A percentile compares a stretch with the other conserved stretches of the same genome.
These are phyloP conservation scores for Vesta saturnalis DNA, from an alignment of 2,888 invertebrate species.

Conservation along the genomic window DNA sequence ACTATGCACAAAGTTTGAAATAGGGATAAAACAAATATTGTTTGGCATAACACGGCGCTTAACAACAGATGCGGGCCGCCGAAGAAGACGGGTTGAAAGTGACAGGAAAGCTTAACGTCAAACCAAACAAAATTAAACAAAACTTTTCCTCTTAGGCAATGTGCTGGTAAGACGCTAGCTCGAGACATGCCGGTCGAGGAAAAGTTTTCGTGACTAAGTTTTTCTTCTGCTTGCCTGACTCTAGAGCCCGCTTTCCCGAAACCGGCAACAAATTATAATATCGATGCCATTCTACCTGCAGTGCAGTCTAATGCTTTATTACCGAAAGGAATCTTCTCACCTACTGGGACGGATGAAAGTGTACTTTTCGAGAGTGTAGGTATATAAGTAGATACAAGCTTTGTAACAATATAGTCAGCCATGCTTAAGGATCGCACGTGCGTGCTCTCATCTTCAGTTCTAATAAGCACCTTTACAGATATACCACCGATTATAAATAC, in stretches of 20 bases:
- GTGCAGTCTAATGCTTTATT: constrained; percentile 34
- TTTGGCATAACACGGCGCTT: constrained; percentile 59
- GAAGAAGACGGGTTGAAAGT: constrained; percentile 61
- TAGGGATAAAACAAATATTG: constrained; percentile 57
- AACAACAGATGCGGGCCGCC: constrained; percentile 55
- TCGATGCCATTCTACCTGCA: constrained; percentile 57
- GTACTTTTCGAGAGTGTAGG: constrained; percentile 18
- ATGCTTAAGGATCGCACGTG: constrained; percentile 31
- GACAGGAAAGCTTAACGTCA: constrained; percentile 64
- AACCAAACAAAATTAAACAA: constrained; percentile 65
- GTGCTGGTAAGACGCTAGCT: constrained; percentile 58
- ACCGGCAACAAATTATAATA: constrained; percentile 63
- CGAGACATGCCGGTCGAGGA: constrained; percentile 54
- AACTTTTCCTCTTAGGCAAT: constrained; percentile 64
- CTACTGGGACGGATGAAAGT: constrained; percentile 14
- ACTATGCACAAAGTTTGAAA: constrained; percentile 60
- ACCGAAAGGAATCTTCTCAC: constrained; percentile 27
- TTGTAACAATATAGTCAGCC: constrained; percentile 25
- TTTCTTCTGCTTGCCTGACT: constrained; percentile 60
- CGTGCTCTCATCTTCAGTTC: constrained; percentile 27
- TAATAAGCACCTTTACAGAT: constrained; percentile 9
- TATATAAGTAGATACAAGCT: constrained; percentile 31
- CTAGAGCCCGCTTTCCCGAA: constrained; percentile 57
- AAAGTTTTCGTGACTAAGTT: constrained; percentile 63
- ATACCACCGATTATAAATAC: constrained; percentile 25